These are phyloP conservation scores for Rattus norvegicus DNA, from an alignment of 2,113 vertebrate species.

Conservation along the genomic window GRCr8 NC_086032.1:41116001-41116500, in stretches of 20 bases:
- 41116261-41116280: slow-evolving; percentile 83
- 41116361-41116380: slow-evolving; percentile 63
- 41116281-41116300: slow-evolving; percentile 84
- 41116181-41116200: slow-evolving; percentile 46
- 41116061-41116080: neutral
- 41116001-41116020: neutral
- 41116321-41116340: slow-evolving; percentile 83
- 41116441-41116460: neutral
- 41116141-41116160: neutral
- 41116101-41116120: neutral
- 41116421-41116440: neutral
- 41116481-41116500: neutral
- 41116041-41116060: neutral
- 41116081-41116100: slow-evolving; percentile 5
- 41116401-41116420: slow-evolving; percentile 40
- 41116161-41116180: slow-evolving; percentile 13
- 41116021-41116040: neutral
- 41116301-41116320: slow-evolving; percentile 86
- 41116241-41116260: slow-evolving; percentile 35
- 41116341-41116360: slow-evolving; percentile 67
- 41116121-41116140: neutral
- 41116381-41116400: slow-evolving; percentile 62
- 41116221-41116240: slow-evolving; percentile 60
- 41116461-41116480: neutral
- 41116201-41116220: slow-evolving; percentile 40